phyloP scores from a whole-genome alignment of 2,888 invertebrate species.

The Cosmia trapezina region DNA sequence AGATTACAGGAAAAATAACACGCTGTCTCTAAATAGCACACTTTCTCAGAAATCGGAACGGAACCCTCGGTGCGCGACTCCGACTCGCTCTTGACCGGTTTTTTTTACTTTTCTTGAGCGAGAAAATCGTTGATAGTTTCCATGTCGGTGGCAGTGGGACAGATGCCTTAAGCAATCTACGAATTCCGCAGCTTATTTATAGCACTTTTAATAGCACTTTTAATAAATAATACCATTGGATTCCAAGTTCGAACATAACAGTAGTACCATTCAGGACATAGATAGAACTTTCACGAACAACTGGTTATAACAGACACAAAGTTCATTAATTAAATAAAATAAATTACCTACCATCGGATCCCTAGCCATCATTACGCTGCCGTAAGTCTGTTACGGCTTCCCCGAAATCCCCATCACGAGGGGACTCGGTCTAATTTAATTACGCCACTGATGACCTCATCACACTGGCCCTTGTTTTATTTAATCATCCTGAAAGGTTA shows the following conservation, averaged over 20 bases:
- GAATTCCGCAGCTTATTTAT: neutral
- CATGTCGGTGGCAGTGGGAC: no score
- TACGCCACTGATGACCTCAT: conserved; percentile 81
- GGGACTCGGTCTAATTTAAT: conserved; percentile 81
- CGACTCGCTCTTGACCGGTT: no score
- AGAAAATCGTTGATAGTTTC: no score
- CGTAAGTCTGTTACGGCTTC: conserved; percentile 37
- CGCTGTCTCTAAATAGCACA: no score
- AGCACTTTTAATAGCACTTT: neutral
- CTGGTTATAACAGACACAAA: conserved; percentile 3
- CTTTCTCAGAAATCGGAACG: no score
- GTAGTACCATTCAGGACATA: neutral
- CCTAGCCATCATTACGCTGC: conserved; percentile 51
- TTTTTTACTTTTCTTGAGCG: no score
- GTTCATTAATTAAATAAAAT: conserved; percentile 39
- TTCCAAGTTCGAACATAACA: neutral
- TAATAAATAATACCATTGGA: no score
- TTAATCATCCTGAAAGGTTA: conserved; percentile 59
- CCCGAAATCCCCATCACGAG: conserved; percentile 70
- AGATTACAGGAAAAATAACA: no score
- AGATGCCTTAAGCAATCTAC: neutral
- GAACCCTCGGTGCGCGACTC: no score
- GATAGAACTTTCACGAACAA: neutral
- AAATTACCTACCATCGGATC: conserved; percentile 44
- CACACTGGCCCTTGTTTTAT: conserved; percentile 72